These are phyloP conservation scores for Tenebrosternarchus preto DNA, from an alignment of 2,113 vertebrate genomes.

Conservation along the genomic window DNA sequence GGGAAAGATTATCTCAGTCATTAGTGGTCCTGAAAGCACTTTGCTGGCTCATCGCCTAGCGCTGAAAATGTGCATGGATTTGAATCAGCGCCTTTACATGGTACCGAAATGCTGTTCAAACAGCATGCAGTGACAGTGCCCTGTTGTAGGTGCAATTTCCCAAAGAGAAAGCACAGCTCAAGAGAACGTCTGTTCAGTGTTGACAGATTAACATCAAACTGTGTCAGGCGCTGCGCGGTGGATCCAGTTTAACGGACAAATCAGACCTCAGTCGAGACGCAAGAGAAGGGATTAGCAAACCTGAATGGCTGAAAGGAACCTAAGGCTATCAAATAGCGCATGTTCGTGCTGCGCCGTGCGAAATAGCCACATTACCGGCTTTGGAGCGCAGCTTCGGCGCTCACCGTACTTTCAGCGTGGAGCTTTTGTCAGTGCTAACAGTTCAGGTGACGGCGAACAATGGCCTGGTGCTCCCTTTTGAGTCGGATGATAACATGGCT, in stretches of 20 bases:
- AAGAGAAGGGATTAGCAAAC: conserved; percentile 70
- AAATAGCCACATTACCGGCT: conserved; percentile 66
- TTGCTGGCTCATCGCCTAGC: conserved; percentile 15
- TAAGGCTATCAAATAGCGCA: conserved; percentile 73
- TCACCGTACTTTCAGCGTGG: conserved; percentile 43
- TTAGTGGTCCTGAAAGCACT: conserved; percentile 15
- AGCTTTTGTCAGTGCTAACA: conserved; percentile 36
- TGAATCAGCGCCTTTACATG: conserved; percentile 3
- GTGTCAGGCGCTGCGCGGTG: conserved; percentile 56
- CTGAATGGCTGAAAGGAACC: conserved; percentile 62
- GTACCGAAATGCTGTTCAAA: conserved; percentile 32
- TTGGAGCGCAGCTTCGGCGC: conserved; percentile 48
- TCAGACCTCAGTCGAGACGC: conserved; percentile 62
- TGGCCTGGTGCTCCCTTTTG: conserved; percentile 12
- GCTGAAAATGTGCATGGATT: conserved; percentile 32
- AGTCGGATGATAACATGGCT: conserved; percentile 32
- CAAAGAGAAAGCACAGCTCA: conserved; percentile 46
- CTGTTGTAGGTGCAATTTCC: conserved; percentile 25
- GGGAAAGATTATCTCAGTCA: conserved; percentile 27
- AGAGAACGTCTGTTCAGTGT: conserved; percentile 8
- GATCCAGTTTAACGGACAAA: conserved; percentile 66
- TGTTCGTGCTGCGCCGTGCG: conserved; percentile 72
- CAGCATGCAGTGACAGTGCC: neutral
- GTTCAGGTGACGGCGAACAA: conserved; percentile 52
- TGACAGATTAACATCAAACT: conserved; percentile 56